A percentile compares a stretch with the other conserved stretches of the same genome.
phyloP scores from a whole-genome alignment of 2,797 vertebrate species.

The Sebastes taczanowskii region DNA sequence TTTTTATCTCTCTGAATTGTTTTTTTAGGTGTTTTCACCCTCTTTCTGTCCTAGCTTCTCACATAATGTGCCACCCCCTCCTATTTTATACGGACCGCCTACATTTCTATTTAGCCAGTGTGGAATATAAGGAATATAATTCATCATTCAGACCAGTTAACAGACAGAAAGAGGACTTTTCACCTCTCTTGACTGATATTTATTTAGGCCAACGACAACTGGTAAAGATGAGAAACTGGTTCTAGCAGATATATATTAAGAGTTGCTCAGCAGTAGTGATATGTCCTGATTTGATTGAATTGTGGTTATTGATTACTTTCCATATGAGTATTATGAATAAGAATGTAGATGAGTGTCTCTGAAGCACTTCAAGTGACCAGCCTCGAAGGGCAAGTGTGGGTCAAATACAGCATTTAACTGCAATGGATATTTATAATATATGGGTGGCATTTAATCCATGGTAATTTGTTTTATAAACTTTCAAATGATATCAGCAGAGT shows the following conservation, averaged over 20 bases:
- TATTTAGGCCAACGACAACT: constrained; percentile 75
- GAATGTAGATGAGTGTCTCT: constrained; percentile 84
- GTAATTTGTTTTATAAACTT: constrained; percentile 32
- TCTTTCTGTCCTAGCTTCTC: constrained; percentile 68
- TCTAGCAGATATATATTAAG: constrained; percentile 64
- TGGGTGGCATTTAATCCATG: constrained; percentile 50
- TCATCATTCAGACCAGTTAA: constrained; percentile 48
- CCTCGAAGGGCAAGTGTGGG: constrained; percentile 55
- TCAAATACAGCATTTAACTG: constrained; percentile 53
- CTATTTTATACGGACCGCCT: constrained; percentile 43
- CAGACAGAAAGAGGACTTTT: constrained; percentile 51
- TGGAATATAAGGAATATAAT: constrained; percentile 42
- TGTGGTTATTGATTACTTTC: constrained; percentile 71
- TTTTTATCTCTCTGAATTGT: constrained; percentile 79
- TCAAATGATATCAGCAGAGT: constrained; percentile 30
- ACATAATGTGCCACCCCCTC: constrained; percentile 42
- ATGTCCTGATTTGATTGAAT: constrained; percentile 63
- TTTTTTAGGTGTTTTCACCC: constrained; percentile 69
- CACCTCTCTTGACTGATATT: constrained; percentile 73
- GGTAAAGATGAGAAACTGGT: constrained; percentile 50
- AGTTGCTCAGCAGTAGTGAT: constrained; percentile 66
- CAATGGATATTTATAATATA: constrained; percentile 69
- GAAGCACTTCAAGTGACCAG: constrained; percentile 84
- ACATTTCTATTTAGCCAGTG: constrained; percentile 46
- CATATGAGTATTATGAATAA: constrained; percentile 81